Percentiles rank a stretch among this genome's conserved stretches.
phyloP scores from a whole-genome alignment of 2,797 vertebrate genomes.

The Steatocranus sp. region DNA sequence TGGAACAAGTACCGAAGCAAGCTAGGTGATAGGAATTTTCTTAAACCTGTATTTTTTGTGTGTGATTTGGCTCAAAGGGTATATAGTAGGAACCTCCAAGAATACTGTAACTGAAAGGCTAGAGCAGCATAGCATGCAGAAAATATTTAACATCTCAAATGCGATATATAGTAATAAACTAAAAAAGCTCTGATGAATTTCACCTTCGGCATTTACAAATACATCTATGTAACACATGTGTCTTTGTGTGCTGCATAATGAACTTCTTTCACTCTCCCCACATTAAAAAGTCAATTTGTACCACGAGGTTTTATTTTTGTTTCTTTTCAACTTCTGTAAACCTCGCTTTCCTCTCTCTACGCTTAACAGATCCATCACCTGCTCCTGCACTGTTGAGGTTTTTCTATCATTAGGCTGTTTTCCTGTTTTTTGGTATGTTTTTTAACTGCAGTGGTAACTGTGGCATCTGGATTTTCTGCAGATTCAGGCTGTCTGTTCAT shows the following conservation, averaged over 20 bases:
- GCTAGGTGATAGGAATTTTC: background rate
- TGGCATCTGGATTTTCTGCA: constrained; percentile 11
- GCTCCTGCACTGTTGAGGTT: background rate
- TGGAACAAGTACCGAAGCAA: background rate
- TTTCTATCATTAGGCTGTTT: constrained; percentile 6
- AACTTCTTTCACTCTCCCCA: constrained; percentile 18
- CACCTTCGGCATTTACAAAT: background rate
- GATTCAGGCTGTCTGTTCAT: constrained; percentile 1
- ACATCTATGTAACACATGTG: background rate
- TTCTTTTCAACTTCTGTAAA: constrained; percentile 4
- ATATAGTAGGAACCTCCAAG: background rate
- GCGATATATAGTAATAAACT: background rate
- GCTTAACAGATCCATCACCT: background rate
- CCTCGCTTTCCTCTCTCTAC: background rate
- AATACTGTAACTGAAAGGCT: background rate
- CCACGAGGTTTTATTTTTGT: constrained; percentile 13
- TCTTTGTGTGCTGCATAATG: background rate
- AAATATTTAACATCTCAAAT: background rate
- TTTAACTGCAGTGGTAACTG: background rate
- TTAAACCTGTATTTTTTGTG: background rate
- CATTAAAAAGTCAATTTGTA: constrained; percentile 20
- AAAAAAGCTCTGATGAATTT: background rate
- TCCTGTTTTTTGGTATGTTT: background rate
- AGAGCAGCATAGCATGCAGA: background rate
- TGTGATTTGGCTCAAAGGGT: background rate